Evolutionary conservation across 2,113 vertebrate genomes (phyloP).

Genomic region (Penelope pileata): DNA sequence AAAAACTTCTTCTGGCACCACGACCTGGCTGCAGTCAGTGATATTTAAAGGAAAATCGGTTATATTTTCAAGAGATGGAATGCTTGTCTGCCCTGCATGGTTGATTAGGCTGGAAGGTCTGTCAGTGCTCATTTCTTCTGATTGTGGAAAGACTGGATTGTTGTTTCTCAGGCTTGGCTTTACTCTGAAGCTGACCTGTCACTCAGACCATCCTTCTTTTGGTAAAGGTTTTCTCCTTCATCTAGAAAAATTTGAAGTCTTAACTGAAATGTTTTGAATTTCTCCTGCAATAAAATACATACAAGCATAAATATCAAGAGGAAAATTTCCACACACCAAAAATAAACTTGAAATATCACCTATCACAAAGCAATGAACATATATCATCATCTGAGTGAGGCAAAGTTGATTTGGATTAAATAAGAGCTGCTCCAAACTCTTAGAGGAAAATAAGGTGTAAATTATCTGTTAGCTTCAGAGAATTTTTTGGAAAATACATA

Average conservation of each 20-base stretch:
- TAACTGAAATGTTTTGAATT: not conserved
- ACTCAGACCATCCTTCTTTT: slow-evolving; percentile 28
- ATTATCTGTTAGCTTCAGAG: not conserved
- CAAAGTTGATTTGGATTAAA: not conserved
- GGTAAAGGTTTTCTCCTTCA: not conserved
- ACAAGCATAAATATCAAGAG: not conserved
- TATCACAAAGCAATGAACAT: not conserved
- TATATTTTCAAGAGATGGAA: not conserved
- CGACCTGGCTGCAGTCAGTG: slow-evolving; percentile 84
- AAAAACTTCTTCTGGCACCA: slow-evolving; percentile 87
- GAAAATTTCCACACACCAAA: not conserved
- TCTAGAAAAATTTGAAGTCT: not conserved
- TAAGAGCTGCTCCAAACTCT: not conserved
- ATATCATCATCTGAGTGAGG: not conserved
- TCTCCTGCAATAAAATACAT: slow-evolving; percentile 28
- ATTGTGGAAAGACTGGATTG: not conserved
- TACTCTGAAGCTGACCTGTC: not conserved
- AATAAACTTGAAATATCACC: not conserved
- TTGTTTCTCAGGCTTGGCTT: not conserved
- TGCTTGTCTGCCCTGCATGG: slow-evolving; percentile 38
- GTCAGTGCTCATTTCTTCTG: slow-evolving; percentile 57
- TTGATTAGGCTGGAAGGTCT: slow-evolving; percentile 16
- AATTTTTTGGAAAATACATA: not conserved
- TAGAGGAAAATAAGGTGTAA: not conserved
- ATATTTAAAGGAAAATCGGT: slow-evolving; percentile 64